Percentiles rank a stretch among this genome's conserved stretches.
phyloP scores from a whole-genome alignment of 2,113 vertebrate genomes.

The Macaca nemestrina region DNA sequence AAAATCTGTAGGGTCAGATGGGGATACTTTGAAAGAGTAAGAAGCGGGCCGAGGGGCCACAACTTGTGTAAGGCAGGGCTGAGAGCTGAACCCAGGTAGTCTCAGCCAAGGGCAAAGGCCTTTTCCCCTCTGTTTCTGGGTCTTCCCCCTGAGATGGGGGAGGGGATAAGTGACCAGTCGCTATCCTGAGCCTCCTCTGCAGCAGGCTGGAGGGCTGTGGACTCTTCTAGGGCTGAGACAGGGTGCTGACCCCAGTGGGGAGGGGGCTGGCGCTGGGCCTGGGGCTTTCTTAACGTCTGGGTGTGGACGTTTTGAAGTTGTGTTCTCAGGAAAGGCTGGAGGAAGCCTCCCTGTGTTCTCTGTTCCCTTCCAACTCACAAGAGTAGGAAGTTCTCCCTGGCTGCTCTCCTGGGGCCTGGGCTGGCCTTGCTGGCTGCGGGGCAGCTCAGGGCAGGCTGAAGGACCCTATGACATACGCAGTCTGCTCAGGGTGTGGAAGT shows the following conservation, averaged over 20 bases:
- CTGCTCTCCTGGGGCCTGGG: neutral
- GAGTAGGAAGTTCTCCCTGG: neutral
- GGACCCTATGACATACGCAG: accelerated
- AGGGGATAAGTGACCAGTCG: neutral
- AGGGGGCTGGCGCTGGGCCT: neutral
- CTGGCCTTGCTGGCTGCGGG: neutral
- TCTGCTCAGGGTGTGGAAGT: neutral
- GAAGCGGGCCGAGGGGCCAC: no score
- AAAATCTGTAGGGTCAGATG: neutral
- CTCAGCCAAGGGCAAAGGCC: neutral
- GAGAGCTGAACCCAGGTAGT: neutral
- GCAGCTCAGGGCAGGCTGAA: accelerated
- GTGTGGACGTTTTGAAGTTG: neutral
- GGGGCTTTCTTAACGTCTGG: neutral
- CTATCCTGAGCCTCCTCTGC: neutral
- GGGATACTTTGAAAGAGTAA: neutral
- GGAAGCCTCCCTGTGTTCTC: slow-evolving; percentile 2
- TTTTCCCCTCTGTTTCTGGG: neutral
- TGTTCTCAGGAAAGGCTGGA: slow-evolving; percentile 45
- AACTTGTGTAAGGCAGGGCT: neutral
- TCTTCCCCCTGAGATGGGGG: no score
- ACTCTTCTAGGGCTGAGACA: neutral
- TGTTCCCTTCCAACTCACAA: neutral
- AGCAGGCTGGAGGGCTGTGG: neutral
- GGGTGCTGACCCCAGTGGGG: neutral